These are phyloP conservation scores for Apis mellifera DNA, from an alignment of 1,140 invertebrate genomes.

Conservation along the genomic window Amel_HAv3.1 CM009945.2:649001-649500, in stretches of 20 bases:
- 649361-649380: conserved; percentile 84
- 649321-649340: conserved; percentile 74
- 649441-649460: conserved; percentile 83
- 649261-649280: conserved; percentile 67
- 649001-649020: conserved; percentile 82
- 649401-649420: conserved; percentile 83
- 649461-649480: conserved; percentile 82
- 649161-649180: conserved; percentile 78
- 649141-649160: conserved; percentile 80
- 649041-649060: conserved; percentile 87
- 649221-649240: conserved; percentile 84
- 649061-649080: conserved; percentile 85
- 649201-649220: conserved; percentile 85
- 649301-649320: conserved; percentile 66
- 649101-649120: conserved; percentile 75
- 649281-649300: conserved; percentile 67
- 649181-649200: conserved; percentile 83
- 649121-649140: conserved; percentile 77
- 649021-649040: conserved; percentile 82
- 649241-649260: conserved; percentile 83
- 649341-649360: conserved; percentile 82
- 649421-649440: conserved; percentile 84
- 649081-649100: conserved; percentile 76
- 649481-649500: conserved; percentile 83
- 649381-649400: conserved; percentile 83